Base-by-base conservation (phyloP, 37 sponge, comb jelly and placozoan species). In the Chondrilla cf. caribensis region DNA sequence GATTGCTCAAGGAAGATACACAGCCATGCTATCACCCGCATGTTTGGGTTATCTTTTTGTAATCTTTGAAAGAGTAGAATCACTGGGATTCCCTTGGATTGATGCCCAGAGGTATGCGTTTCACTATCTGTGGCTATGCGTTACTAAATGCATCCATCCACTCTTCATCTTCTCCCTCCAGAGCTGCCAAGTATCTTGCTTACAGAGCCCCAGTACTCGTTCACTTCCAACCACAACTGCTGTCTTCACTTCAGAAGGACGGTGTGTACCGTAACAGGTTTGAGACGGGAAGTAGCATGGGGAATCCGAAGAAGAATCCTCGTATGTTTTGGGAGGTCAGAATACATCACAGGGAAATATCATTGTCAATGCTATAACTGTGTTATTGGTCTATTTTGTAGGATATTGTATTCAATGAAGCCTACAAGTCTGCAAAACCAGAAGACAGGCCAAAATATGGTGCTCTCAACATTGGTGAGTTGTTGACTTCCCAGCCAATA, bases 361-460 rank as follows among this genome's bases (percentile, higher is more conserved):
- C n/a, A n/a, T n/a, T 62, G 64, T 7, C 8, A n/a, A 29, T 62
- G 8, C 51, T 47, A 11, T 47, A 62, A 6, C 25, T 62, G 22
- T 62, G 29, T 62, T n/a, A 19, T n/a, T 19, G 15, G 64, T 28
- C 29, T n/a, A 7, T 62, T 28, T 62, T 29, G 5, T 15, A 62
- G 64, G 29, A 62, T 7, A 62, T 33, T 37, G 71, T 37, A 5
- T 70, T 70, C 40, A 19, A 36, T 3, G 71, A 18, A 17, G 37
- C 39, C 6, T 70, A 70, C 71, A 31, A 70, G 8, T 22, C 22
- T 33, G 71, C 71, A 6, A 7, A 11, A 70, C 31, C 19, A 29
- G 37, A 11, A 33, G 71, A 70, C 19, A 31, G 71, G 21, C 71
- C 71, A 5, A 70, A 70, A 37, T 70, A 70, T 70, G 71, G 71